Evolutionary conservation across 2,113 vertebrate genomes (phyloP).

Genomic region (Sprattus sprattus): DNA sequence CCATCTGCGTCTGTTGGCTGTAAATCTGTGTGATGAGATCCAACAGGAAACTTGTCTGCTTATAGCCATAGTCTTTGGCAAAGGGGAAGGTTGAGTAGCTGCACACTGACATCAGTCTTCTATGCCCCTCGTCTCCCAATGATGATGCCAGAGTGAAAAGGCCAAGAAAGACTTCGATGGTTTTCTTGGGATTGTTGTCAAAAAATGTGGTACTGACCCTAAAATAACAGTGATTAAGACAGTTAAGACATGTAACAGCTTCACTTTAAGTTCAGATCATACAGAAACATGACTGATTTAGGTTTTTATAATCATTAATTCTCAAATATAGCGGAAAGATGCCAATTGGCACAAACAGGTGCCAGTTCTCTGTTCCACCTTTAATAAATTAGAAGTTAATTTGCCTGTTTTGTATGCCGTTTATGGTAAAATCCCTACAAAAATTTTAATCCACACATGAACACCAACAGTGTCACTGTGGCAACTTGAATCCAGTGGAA

Average conservation of each 20-base stretch:
- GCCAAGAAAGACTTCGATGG: neutral
- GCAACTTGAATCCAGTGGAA: too few relatives aligned
- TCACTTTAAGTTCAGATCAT: neutral
- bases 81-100: constrained; percentile 39
- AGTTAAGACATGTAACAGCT: neutral
- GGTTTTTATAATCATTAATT: neutral
- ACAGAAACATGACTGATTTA: neutral
- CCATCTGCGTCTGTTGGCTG: neutral
- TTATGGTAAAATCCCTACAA: too few relatives aligned
- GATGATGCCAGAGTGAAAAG: constrained; percentile 33
- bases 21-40: constrained; percentile 13
- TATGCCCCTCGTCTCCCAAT: neutral
- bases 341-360: too few relatives aligned
- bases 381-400: too few relatives aligned
- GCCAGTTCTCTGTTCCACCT: too few relatives aligned
- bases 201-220: constrained; percentile 16
- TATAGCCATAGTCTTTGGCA: neutral
- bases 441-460: too few relatives aligned
- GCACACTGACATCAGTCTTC: constrained; percentile 22
- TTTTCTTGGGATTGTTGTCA: constrained; percentile 10
- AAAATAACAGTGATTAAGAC: neutral
- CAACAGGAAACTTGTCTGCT: constrained; percentile 35
- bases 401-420: too few relatives aligned
- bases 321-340: too few relatives aligned
- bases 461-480: too few relatives aligned